Conservation (phyloP, 2,797 vertebrate species). For the Hyperoplus immaculatus region DNA sequence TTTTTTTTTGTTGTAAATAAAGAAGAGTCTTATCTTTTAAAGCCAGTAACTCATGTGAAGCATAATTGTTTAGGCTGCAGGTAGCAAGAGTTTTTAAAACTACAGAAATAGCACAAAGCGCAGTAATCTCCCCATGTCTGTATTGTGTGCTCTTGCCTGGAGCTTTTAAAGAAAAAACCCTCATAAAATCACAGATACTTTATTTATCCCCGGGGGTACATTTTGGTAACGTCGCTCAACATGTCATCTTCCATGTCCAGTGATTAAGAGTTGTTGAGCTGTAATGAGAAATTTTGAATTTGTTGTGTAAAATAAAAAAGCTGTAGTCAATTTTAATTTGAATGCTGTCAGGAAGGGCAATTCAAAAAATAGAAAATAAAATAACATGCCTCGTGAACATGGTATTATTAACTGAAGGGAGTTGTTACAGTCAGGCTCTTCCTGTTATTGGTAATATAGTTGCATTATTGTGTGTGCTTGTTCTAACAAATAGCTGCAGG, state of each 20-base stretch:
- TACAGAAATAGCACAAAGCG: background rate
- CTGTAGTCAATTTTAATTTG: constrained; percentile 2
- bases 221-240: too few species aligned
- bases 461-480: constrained; percentile 3
- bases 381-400: constrained; percentile 8
- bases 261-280: constrained; percentile 11
- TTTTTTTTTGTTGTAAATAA: background rate
- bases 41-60: background rate
- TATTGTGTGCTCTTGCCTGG: background rate
- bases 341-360: background rate
- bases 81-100: constrained; percentile 1
- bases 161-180: background rate
- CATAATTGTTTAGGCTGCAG: background rate
- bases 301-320: background rate
- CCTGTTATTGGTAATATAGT: constrained; percentile 13
- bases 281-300: background rate
- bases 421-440: constrained; percentile 26
- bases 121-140: background rate
- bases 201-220: too few species aligned
- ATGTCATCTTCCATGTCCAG: background rate
- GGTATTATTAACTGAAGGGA: constrained; percentile 15
- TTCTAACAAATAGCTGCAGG: background rate
- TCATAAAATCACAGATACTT: too few species aligned
- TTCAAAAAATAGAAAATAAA: constrained; percentile 8
- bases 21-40: background rate